A percentile compares a stretch with the other conserved stretches of the same genome.
These are phyloP conservation scores for Sakesphorus luctuosus DNA, from an alignment of 2,113 vertebrate genomes.

Conservation along the genomic window DNA sequence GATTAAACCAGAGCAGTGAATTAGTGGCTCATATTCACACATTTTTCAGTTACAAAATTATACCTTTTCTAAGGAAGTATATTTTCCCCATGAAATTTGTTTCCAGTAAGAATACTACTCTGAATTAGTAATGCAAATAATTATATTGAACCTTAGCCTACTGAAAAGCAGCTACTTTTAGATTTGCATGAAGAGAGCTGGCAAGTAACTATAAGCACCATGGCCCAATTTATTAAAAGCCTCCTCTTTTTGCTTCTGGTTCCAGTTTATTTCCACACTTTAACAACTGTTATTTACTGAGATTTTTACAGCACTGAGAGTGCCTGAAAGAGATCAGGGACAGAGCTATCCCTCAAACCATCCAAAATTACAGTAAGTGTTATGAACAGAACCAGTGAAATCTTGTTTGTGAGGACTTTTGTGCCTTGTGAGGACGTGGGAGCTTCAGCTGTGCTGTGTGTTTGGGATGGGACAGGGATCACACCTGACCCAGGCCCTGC, in stretches of 20 bases:
- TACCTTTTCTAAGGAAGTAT: not conserved
- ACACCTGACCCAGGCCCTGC: not conserved
- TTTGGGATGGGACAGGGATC: not conserved
- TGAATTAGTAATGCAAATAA: not conserved
- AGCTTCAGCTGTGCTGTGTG: not conserved
- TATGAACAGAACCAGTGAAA: not conserved
- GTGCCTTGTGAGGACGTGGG: not conserved
- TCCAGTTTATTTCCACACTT: not conserved
- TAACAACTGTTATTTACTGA: not conserved
- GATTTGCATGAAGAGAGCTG: not conserved
- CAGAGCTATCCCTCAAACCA: not conserved
- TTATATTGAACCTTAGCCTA: not conserved
- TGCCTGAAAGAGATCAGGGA: not conserved
- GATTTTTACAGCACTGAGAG: not conserved
- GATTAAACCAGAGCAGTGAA: not conserved
- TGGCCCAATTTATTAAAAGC: not conserved
- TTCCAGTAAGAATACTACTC: not conserved
- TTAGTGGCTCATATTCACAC: not conserved
- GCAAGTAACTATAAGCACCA: rapidly evolving
- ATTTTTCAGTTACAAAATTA: not conserved
- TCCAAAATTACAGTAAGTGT: not conserved
- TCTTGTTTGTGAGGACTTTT: not conserved
- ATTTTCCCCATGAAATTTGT: not conserved
- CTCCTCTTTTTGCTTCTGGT: not conserved
- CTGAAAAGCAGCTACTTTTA: not conserved